These are phyloP conservation scores for Tetranychus cinnabarinus DNA, from an alignment of 1,140 invertebrate species.

Conservation along the genomic window DNA sequence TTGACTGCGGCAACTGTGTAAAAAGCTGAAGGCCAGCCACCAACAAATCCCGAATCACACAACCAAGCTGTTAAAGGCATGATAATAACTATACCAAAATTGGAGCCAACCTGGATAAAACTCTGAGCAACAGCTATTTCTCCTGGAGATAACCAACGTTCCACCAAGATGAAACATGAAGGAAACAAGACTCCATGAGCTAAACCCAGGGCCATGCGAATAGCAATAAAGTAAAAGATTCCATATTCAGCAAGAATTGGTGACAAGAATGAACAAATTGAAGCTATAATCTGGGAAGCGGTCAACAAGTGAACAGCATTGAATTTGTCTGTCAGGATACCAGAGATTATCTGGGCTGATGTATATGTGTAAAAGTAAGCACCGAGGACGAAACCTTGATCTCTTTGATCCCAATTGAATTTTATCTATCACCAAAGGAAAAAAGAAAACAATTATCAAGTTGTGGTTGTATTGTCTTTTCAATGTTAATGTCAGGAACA, in stretches of 20 bases:
- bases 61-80: too few relatives aligned
- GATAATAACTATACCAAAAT: too few relatives aligned
- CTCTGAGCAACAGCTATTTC: too few relatives aligned
- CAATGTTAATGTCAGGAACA: too few relatives aligned
- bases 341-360: slow-evolving; percentile 54
- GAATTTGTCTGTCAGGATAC: slow-evolving; percentile 41
- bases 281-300: neutral
- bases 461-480: too few relatives aligned
- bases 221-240: neutral
- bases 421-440: too few relatives aligned
- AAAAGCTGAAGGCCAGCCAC: too few relatives aligned
- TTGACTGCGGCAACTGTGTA: too few relatives aligned
- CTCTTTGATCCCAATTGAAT: too few relatives aligned
- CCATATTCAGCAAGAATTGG: neutral
- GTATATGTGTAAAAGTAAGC: slow-evolving; percentile 71
- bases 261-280: neutral
- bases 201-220: neutral
- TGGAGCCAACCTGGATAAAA: too few relatives aligned
- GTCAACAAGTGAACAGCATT: neutral
- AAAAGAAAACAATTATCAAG: too few relatives aligned
- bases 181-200: neutral
- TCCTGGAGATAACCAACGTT: neutral
- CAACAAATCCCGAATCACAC: too few relatives aligned
- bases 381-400: slow-evolving; percentile 36
- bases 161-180: neutral